Evolutionary conservation across 2,888 invertebrate species (phyloP).

Genomic region (Caenorhabditis sp.): DNA sequence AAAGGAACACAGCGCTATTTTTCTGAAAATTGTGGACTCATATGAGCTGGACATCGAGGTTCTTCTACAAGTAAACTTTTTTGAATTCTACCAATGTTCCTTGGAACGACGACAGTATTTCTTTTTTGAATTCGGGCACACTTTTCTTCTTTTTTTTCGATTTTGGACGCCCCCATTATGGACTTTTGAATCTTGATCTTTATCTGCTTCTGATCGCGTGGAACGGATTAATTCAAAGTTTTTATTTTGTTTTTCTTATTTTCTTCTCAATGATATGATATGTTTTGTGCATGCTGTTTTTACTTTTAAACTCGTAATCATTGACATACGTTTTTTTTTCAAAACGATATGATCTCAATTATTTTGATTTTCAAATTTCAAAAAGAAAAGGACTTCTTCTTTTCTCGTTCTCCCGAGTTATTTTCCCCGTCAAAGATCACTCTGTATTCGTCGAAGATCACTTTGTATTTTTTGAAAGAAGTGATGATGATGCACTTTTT

Average conservation of each 20-base stretch:
- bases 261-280: not conserved
- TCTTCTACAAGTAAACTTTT: too few relatives aligned
- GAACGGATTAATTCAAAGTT: not conserved
- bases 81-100: too few relatives aligned
- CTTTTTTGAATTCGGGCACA: too few relatives aligned
- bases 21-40: too few relatives aligned
- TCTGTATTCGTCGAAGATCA: not conserved
- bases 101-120: too few relatives aligned
- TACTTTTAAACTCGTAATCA: too few relatives aligned
- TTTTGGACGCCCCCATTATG: conserved; percentile 7
- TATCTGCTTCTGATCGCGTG: conserved; percentile 5
- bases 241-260: not conserved
- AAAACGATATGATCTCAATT: conserved; percentile 5
- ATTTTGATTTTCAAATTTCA: not conserved
- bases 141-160: not conserved
- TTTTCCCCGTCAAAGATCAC: conserved; percentile 14
- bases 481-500: conserved; percentile 5
- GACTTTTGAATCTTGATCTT: not conserved
- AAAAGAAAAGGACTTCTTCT: not conserved
- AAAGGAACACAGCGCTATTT: too few relatives aligned
- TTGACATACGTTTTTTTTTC: not conserved
- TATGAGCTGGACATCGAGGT: too few relatives aligned
- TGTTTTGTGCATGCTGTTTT: not conserved
- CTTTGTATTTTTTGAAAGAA: not conserved
- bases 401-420: not conserved